Evolutionary conservation across 2,113 vertebrate genomes (phyloP).

Genomic region (Microcebus tavaratra): DNA sequence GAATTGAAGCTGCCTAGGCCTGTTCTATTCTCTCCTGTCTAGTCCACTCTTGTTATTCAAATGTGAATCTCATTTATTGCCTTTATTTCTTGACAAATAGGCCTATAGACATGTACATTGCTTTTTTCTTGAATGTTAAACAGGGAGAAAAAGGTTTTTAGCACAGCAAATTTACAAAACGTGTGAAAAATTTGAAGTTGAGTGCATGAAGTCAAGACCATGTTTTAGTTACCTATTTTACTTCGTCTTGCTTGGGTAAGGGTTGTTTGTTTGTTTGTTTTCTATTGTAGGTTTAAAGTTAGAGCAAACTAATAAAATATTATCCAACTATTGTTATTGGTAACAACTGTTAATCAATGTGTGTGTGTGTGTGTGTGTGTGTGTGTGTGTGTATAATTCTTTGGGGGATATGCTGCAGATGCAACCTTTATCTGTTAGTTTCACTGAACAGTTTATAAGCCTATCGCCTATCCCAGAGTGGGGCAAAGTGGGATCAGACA

Average conservation of each 20-base stretch:
- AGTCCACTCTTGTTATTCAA: slow-evolving; percentile 75
- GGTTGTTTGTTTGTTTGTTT: background rate
- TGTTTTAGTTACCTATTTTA: background rate
- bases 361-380: background rate
- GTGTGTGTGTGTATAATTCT: background rate
- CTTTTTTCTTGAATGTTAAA: slow-evolving; percentile 66
- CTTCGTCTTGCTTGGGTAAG: background rate
- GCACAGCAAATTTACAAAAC: slow-evolving; percentile 15
- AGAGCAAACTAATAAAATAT: background rate
- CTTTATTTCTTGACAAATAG: slow-evolving; percentile 70
- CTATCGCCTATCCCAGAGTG: background rate
- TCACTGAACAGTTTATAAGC: background rate
- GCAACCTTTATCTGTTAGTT: background rate
- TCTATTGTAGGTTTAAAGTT: background rate
- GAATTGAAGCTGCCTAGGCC: slow-evolving; percentile 58
- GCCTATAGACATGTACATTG: slow-evolving; percentile 11
- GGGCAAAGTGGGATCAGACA: background rate
- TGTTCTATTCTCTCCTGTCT: slow-evolving; percentile 71
- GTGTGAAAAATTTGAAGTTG: slow-evolving; percentile 14
- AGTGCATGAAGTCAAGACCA: background rate
- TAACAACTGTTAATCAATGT: background rate
- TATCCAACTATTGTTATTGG: background rate
- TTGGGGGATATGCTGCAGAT: background rate
- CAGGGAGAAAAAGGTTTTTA: background rate
- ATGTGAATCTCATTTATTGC: slow-evolving; percentile 65